These are phyloP conservation scores for Cuniculus paca DNA, from an alignment of 2,797 vertebrate species.

Conservation along the genomic window DNA sequence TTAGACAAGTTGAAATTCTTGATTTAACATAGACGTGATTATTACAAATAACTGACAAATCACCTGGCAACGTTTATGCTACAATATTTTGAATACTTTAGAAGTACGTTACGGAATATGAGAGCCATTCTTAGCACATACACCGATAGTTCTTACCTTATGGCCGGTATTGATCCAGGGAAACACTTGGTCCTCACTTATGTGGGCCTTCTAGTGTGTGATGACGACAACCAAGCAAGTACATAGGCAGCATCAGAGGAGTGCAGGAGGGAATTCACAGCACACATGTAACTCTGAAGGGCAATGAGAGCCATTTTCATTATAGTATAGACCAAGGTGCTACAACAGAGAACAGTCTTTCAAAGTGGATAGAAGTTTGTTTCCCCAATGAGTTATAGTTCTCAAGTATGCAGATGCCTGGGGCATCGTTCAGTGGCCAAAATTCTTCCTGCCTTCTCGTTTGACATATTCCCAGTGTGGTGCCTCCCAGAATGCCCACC, in stretches of 20 bases:
- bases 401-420: neutral
- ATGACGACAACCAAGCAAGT: neutral
- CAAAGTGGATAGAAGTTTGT: neutral
- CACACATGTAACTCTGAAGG: neutral
- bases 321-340: neutral
- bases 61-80: neutral
- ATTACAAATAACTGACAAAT: neutral
- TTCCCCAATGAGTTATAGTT: neutral
- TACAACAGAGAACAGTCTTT: neutral
- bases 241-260: neutral
- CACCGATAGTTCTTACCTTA: neutral
- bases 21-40: neutral
- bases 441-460: neutral
- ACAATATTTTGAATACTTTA: neutral
- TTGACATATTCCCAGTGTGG: neutral
- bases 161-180: neutral
- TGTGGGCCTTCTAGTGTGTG: neutral
- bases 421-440: neutral
- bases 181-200: neutral
- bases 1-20: neutral
- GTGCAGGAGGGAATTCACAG: neutral
- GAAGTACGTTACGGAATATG: neutral
- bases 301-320: neutral
- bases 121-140: neutral
- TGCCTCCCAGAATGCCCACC: neutral